Evolutionary conservation across 37 sponge, comb jelly and placozoan species (phyloP).

Genomic region (Geodia barretti): DNA sequence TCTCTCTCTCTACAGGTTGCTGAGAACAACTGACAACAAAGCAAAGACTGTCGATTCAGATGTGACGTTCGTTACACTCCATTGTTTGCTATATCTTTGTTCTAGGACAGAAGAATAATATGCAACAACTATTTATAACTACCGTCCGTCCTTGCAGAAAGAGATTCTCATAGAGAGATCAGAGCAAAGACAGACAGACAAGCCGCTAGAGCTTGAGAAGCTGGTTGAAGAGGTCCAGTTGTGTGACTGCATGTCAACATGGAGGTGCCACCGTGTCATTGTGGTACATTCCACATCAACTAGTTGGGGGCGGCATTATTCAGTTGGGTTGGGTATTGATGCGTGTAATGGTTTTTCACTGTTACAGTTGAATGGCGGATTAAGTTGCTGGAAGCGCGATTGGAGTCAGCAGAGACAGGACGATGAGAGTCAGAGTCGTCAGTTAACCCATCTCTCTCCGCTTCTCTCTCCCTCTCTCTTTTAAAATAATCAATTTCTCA

Average conservation of each 20-base stretch:
- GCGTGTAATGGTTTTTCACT: too few species aligned
- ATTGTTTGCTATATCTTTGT: too few species aligned
- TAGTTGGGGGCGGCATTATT: too few species aligned
- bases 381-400: background rate
- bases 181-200: background rate
- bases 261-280: too few species aligned
- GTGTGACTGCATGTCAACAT: background rate
- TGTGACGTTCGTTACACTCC: background rate
- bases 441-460: slow-evolving; percentile 20
- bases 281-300: too few species aligned
- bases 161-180: background rate
- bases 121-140: too few species aligned
- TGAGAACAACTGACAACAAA: background rate
- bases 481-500: background rate
- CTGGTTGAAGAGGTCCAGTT: slow-evolving; percentile 4
- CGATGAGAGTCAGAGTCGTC: background rate
- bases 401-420: slow-evolving; percentile 16
- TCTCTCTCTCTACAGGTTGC: background rate
- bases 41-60: background rate
- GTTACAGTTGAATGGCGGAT: background rate
- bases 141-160: too few species aligned
- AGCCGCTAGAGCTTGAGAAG: background rate
- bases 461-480: slow-evolving; percentile 21
- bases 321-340: too few species aligned
- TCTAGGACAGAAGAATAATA: too few species aligned